A percentile compares a stretch with the other conserved stretches of the same genome.
phyloP scores from a whole-genome alignment of 2,888 invertebrate genomes.

The Lochmaea crataegi region DNA sequence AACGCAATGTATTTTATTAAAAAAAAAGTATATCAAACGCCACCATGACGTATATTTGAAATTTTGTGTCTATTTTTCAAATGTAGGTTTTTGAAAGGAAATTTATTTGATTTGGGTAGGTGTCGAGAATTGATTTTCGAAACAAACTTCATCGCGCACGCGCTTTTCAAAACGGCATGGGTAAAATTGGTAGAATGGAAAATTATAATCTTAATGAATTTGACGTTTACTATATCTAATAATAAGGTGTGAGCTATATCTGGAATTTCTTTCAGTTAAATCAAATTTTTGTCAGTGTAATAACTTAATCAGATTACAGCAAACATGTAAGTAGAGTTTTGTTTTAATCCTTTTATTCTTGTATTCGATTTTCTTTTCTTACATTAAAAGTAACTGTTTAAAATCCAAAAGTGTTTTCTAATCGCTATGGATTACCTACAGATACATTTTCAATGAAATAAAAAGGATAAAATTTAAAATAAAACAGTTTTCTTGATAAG shows the following conservation, averaged over 20 bases:
- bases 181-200: conserved; percentile 9
- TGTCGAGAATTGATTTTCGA: conserved; percentile 48
- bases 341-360: neutral
- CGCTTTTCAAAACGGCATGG: conserved; percentile 28
- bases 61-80: neutral
- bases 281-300: neutral
- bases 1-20: no score
- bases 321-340: conserved; percentile 2
- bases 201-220: conserved; percentile 15
- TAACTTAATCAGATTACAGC: neutral
- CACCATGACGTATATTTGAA: no score
- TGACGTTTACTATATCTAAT: conserved; percentile 1
- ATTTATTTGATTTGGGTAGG: conserved; percentile 40
- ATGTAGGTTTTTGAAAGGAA: conserved; percentile 9
- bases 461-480: no score
- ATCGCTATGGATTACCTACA: neutral
- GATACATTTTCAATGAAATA: no score
- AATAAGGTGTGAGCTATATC: neutral
- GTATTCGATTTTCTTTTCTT: no score
- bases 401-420: neutral
- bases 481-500: no score
- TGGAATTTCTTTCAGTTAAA: neutral
- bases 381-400: no score
- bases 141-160: conserved; percentile 36
- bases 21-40: no score